These are phyloP conservation scores for Stictocephala bisonia DNA, from an alignment of 2,888 invertebrate genomes.

Conservation along the genomic window DNA sequence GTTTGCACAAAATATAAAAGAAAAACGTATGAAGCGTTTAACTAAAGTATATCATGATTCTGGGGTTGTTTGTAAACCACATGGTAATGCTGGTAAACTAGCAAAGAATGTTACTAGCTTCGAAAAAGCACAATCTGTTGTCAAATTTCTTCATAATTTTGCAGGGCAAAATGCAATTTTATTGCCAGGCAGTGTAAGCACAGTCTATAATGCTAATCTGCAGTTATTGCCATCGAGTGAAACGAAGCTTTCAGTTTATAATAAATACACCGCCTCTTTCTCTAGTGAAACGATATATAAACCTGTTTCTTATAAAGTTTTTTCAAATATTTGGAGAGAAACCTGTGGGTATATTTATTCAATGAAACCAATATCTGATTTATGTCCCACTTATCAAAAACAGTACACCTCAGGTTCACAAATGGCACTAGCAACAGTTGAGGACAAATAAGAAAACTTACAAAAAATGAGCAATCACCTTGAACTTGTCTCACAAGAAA, in stretches of 20 bases:
- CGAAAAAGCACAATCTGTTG: too few species aligned
- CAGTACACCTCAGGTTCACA: constrained; percentile 36
- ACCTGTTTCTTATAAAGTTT: constrained; percentile 14
- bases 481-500: constrained; percentile 23
- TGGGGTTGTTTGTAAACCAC: too few species aligned
- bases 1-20: too few species aligned
- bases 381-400: constrained; percentile 31
- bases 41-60: too few species aligned
- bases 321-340: constrained; percentile 29
- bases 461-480: constrained; percentile 37
- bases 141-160: constrained; percentile 20
- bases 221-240: constrained; percentile 34
- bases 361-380: constrained; percentile 41
- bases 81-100: too few species aligned
- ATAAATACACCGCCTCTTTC: constrained; percentile 35
- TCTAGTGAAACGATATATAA: constrained; percentile 29
- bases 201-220: constrained; percentile 27
- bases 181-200: constrained; percentile 29
- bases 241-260: constrained; percentile 24
- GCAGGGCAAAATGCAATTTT: constrained; percentile 32
- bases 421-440: constrained; percentile 23
- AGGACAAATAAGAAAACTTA: constrained; percentile 31
- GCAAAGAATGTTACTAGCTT: too few species aligned
- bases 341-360: constrained; percentile 27
- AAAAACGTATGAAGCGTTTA: too few species aligned